These are phyloP conservation scores for Arion vulgaris DNA, from an alignment of 1,140 invertebrate species.

Conservation along the genomic window DNA sequence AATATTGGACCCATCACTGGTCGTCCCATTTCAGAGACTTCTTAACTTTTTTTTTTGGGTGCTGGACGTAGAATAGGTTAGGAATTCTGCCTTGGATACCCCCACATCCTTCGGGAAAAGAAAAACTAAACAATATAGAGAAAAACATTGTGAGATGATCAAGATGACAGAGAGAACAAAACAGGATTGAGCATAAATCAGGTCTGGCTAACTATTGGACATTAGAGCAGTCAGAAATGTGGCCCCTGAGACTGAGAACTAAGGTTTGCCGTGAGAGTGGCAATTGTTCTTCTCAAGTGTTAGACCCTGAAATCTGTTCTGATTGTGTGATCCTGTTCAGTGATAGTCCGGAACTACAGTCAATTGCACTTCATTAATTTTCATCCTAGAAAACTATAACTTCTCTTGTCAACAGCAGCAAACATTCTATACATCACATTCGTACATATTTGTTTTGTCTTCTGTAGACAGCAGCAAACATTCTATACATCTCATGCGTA, in stretches of 20 bases:
- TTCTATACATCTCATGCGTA: too few species aligned
- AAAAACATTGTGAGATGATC: background rate
- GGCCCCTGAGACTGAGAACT: background rate
- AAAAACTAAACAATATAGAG: background rate
- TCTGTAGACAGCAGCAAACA: too few species aligned
- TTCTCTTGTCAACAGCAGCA: too few species aligned
- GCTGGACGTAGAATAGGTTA: background rate
- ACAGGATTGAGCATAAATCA: conserved; percentile 5
- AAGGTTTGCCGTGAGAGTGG: background rate
- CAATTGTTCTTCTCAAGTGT: background rate
- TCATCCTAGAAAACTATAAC: too few species aligned
- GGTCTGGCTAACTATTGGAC: background rate
- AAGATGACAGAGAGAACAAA: background rate
- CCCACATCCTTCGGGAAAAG: background rate
- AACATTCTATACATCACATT: too few species aligned
- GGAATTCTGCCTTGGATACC: background rate
- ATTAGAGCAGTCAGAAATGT: background rate
- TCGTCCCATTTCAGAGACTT: background rate
- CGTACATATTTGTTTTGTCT: too few species aligned
- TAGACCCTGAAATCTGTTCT: background rate
- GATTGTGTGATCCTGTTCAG: background rate
- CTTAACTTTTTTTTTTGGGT: background rate
- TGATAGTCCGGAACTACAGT: background rate
- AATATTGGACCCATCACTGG: conserved; percentile 35
- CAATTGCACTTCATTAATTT: background rate